phyloP scores from a whole-genome alignment of 2,797 vertebrate genomes.

The Microcaecilia unicolor region DNA sequence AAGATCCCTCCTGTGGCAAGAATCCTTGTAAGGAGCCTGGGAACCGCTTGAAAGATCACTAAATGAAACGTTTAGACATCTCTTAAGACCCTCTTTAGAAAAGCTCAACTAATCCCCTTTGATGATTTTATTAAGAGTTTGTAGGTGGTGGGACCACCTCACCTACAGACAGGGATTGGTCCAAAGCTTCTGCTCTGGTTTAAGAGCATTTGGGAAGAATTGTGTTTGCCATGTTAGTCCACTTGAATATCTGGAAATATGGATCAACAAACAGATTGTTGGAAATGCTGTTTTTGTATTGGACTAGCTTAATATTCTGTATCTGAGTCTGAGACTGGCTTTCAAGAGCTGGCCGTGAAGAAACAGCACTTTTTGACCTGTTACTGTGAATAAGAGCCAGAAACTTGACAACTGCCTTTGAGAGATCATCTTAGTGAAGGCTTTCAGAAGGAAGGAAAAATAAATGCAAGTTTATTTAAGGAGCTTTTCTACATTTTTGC shows the following conservation, averaged over 20 bases:
- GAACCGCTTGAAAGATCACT: slow-evolving; percentile 35
- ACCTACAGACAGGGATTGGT: too few species aligned
- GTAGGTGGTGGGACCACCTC: slow-evolving; percentile 65
- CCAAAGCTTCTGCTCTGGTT: too few species aligned
- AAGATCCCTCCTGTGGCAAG: slow-evolving; percentile 9
- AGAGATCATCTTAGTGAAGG: slow-evolving; percentile 48
- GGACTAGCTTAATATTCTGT: too few species aligned
- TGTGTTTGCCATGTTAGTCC: too few species aligned
- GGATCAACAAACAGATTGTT: too few species aligned
- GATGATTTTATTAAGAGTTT: slow-evolving; percentile 87
- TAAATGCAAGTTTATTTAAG: slow-evolving; percentile 25
- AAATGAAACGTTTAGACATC: slow-evolving; percentile 42
- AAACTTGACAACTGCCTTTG: slow-evolving; percentile 26
- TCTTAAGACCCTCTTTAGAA: slow-evolving; percentile 65
- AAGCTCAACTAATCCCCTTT: slow-evolving; percentile 73
- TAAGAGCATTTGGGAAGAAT: too few species aligned
- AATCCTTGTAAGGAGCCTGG: slow-evolving; percentile 18
- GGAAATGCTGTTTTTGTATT: too few species aligned
- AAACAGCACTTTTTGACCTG: too few species aligned
- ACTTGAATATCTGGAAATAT: too few species aligned
- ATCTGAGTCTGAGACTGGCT: too few species aligned
- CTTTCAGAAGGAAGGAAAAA: neutral
- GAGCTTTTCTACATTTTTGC: slow-evolving; percentile 8
- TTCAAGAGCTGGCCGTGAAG: too few species aligned
- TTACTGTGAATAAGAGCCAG: slow-evolving; percentile 55